Base-by-base conservation (phyloP, 2,113 vertebrate genomes). In the Fukomys damarensis region DNA sequence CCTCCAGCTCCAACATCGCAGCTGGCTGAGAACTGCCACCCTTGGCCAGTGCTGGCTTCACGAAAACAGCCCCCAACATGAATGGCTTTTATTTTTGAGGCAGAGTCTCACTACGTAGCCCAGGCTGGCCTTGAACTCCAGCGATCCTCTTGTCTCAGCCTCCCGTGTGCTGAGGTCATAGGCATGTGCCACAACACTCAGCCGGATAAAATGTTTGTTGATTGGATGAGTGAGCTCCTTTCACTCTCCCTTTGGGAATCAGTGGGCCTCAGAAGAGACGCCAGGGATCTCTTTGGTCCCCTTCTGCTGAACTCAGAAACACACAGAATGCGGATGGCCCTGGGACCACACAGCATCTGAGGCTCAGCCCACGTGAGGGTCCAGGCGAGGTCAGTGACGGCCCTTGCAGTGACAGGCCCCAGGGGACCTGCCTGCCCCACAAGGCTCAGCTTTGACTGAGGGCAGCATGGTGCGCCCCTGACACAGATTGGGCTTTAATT, bases 291-390 rank as follows among this genome's bases (percentile, higher is more conserved):
- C 68, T 24, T 72, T 41, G n/a, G 19, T 83, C 54, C 41, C 76
- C 38, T 12, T 43, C 24, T 43, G 70, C 70, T 24, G 96, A 98
- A 93, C 46, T 43, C 97, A 95, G 96, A 84, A 85, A 86, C 56
- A 95, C 96, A 96, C 41, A 96, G 49, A 87, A 74, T 83, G 89
- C 91, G 91, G 58, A 17, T 30, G 24, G 0, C 81, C 85, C 72
- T 0, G 0, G 86, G 89, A 68, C 13, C 74, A 22, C 70, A 19
- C 70, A 19, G 10, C 1, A n/a, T 46, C 59, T 6, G 11, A 43
- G 66, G 4, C 12, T 17, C 30, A 17, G 19, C 35, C 19, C 3
- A 5, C 46, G 74, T 1, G 0, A 1, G 0, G 0, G 0, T 0
- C 38, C 41, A 2, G 32, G 7, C 12, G 17, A 32, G 65, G 14